Percentiles rank a stretch among this genome's conserved stretches.
Conservation (phyloP, 2,888 invertebrate species). For the Seira musarum region DNA sequence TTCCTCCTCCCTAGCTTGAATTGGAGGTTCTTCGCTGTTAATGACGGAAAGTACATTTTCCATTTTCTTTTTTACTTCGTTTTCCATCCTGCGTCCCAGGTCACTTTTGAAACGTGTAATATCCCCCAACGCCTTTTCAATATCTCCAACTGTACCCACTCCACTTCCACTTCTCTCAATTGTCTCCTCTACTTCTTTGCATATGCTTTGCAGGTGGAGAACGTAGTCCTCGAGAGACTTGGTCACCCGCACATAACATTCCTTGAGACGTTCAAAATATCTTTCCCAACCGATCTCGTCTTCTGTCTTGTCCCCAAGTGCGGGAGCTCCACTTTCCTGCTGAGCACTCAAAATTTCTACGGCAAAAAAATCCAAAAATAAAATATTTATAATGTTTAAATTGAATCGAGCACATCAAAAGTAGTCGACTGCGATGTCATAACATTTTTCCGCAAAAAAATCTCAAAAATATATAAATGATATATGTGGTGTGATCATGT, state of each 20-base stretch:
- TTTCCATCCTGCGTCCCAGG: slow-evolving; percentile 37
- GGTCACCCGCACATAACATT: slow-evolving; percentile 60
- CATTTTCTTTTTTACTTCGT: slow-evolving; percentile 27
- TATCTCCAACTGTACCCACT: slow-evolving; percentile 22
- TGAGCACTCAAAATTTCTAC: slow-evolving; percentile 56
- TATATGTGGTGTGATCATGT: background rate
- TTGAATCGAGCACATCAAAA: background rate
- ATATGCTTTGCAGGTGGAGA: slow-evolving; percentile 1
- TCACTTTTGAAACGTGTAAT: slow-evolving; percentile 29
- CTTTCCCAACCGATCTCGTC: slow-evolving; percentile 56
- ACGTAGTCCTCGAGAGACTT: slow-evolving; percentile 50
- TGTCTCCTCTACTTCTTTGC: slow-evolving; percentile 41
- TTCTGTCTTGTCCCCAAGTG: slow-evolving; percentile 40
- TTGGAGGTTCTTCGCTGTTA: slow-evolving; percentile 55
- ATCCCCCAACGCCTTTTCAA: slow-evolving; percentile 33
- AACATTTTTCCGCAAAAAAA: slow-evolving; percentile 20
- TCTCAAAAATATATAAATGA: background rate
- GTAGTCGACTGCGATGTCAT: background rate
- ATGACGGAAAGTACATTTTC: slow-evolving; percentile 28
- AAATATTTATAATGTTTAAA: slow-evolving; percentile 10
- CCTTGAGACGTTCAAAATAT: slow-evolving; percentile 60
- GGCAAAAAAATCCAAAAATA: slow-evolving; percentile 7
- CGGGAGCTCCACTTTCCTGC: slow-evolving; percentile 11
- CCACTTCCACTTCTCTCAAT: background rate
- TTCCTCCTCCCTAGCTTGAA: slow-evolving; percentile 49